Evolutionary conservation across 2,797 vertebrate species (phyloP).

Genomic region (Schizothorax lantsangensis): DNA sequence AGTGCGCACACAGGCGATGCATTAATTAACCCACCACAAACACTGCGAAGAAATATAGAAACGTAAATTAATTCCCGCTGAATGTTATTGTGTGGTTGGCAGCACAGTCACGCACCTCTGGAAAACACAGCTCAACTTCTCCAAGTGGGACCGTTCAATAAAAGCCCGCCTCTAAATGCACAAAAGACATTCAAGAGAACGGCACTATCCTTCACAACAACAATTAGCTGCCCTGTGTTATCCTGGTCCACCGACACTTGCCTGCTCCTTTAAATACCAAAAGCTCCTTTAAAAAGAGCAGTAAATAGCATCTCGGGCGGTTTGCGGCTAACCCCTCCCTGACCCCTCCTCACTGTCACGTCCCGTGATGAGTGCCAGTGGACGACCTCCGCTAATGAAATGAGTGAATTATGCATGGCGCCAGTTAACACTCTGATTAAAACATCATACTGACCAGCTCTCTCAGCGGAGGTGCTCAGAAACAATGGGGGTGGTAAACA

Average conservation of each 20-base stretch:
- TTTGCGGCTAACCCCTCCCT: slow-evolving; percentile 59
- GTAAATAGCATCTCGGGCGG: slow-evolving; percentile 55
- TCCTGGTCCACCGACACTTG: slow-evolving; percentile 43
- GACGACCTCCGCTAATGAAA: slow-evolving; percentile 76
- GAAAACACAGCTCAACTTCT: slow-evolving; percentile 37
- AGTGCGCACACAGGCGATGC: not conserved
- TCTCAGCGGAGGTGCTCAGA: slow-evolving; percentile 85
- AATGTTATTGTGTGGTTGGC: not conserved
- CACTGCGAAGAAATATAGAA: not conserved
- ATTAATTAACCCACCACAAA: not conserved
- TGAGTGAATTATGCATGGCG: slow-evolving; percentile 84
- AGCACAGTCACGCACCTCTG: slow-evolving; percentile 16
- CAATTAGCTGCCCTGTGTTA: slow-evolving; percentile 52
- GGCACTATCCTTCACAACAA: slow-evolving; percentile 43
- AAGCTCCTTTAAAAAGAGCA: slow-evolving; percentile 58
- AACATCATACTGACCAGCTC: slow-evolving; percentile 91
- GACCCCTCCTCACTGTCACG: slow-evolving; percentile 69
- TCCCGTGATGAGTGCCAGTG: slow-evolving; percentile 73
- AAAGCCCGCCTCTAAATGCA: slow-evolving; percentile 40
- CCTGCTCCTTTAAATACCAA: slow-evolving; percentile 58
- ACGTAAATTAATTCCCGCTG: not conserved
- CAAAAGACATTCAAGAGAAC: slow-evolving; percentile 49
- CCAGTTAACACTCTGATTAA: slow-evolving; percentile 97
- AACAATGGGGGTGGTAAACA: slow-evolving; percentile 94
- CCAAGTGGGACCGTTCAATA: slow-evolving; percentile 15